Evolutionary conservation across 2,797 vertebrate species (phyloP), one percentile per base, ranked within the genome.

Genomic region (Myiothlypis coronata): DNA sequence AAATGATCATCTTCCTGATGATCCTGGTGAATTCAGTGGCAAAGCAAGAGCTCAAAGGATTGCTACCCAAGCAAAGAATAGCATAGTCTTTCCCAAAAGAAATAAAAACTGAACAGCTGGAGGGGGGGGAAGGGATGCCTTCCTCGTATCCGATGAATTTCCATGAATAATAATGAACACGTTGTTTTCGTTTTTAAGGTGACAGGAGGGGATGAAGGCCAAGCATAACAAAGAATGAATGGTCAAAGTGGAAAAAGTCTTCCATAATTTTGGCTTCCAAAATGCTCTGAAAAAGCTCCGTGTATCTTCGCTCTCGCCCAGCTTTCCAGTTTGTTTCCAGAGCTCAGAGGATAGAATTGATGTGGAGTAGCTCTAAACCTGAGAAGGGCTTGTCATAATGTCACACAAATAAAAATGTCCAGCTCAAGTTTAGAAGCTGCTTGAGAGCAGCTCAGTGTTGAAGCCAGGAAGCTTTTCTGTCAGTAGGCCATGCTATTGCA

Each of bases 141-240:
- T 91, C 84, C 65, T 52, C 0, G 0, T 93, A 82, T 88, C 80
- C 20, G 0, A 68, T 82, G 83, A 90, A 94, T 95, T 96, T 95
- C 76, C 92, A 93, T 90, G 91, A 97, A 95, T 95, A 94, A 95
- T 96, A 95, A 93, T 79, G 89, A 96, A 94, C 87, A 64, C 26
- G 35, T 76, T 96, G 89, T 96, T 97, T 96, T 94, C 72, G 35
- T 94, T 96, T 96, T 94, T 56, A 95, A 96, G 94, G 93, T 96
- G 94, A 93, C 87, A 76, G 89, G 80, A 86, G 94, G 44, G 41
- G 60, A 63, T 12, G 52, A 69, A 91, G 74, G 89, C 96, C 96
- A 97, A 95, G 34, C 69, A 83, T 71, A 96, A 90, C 76, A 93
- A 88, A 92, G 69, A 86, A 50, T 74, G 85, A 91, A 95, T 69